Base-by-base conservation (phyloP, 1,140 invertebrate species). In the Melipona quadrifasciata region DNA sequence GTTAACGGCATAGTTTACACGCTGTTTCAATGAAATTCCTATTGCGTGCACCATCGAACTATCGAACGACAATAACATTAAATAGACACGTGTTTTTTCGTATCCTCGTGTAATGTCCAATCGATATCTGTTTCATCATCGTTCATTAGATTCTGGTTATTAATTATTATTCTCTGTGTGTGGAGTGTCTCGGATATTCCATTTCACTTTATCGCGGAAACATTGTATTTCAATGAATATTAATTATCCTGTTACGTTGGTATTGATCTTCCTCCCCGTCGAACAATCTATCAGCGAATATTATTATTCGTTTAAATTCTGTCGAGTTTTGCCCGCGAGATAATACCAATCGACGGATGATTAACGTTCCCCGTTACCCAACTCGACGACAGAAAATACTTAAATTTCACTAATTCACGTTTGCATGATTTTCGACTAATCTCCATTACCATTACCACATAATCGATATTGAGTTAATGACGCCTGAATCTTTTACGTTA, bases 51-150 rank as follows among this genome's bases (percentile, higher is more conserved):
- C 61, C 51, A 47, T 47, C 39, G 47, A 84, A 80, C 78, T 84
- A 58, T 74, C 53, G 70, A 47, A 84, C 55, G 83, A 84, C 83
- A 84, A 84, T 84, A 84, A 84, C 27, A 61, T 80, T 79, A 57
- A n/a, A 8, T 80, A 72, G 47, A 70, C 24, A 24, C 51, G 19
- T 31, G 16, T 73, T 73, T 39, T n/a, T 31, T 74, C 27, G n/a
- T 67, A 27, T 27, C 47, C 55, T 67, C 67, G 8, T 67, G 19
- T 67, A 24, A 64, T 8, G 21, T 27, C 19, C 34, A 16, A 58
- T 70, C 31, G 6, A 12, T 24, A 34, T 19, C 5, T 19, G 2
- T 47, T 27, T 34, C 21, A n/a, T 34, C 21, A n/a, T 12, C 17
- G 10, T 39, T 19, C 27, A 27, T 82, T 61, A 11, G 4, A 61